Evolutionary conservation across 1,140 invertebrate genomes (phyloP).

Genomic region (Hylaeus anthracinus): DNA sequence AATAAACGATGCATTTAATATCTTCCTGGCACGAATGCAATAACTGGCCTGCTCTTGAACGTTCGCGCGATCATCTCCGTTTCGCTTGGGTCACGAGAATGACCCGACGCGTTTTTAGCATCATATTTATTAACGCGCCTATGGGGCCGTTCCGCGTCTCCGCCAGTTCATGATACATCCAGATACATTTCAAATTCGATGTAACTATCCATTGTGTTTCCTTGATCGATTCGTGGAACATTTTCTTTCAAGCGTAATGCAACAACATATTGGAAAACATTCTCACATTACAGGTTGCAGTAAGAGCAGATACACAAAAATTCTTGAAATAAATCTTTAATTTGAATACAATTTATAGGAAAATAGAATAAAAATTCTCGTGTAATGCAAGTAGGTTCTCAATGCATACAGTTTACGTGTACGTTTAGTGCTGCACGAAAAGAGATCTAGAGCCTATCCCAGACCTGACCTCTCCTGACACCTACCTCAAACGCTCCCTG

Average conservation of each 20-base stretch:
- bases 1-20: conserved; percentile 44
- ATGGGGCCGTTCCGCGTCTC: conserved; percentile 1
- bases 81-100: conserved; percentile 20
- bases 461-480: not conserved
- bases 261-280: too few species aligned
- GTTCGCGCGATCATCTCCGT: conserved; percentile 22
- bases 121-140: conserved; percentile 42
- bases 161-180: not conserved
- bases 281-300: too few species aligned
- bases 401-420: too few species aligned
- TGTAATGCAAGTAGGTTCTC: too few species aligned
- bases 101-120: conserved; percentile 36
- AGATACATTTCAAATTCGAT: conserved; percentile 30
- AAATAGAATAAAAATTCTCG: too few species aligned
- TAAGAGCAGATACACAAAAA: too few species aligned
- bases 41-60: conserved; percentile 24
- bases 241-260: not conserved
- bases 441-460: too few species aligned
- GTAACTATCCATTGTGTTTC: conserved; percentile 1
- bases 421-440: too few species aligned
- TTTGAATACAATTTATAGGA: not conserved
- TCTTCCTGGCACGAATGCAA: conserved; percentile 16
- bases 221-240: not conserved
- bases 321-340: too few species aligned
- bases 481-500: not conserved